A percentile compares a stretch with the other conserved stretches of the same genome.
Evolutionary conservation across 2,797 vertebrate species (phyloP).

Genomic region (Petrocephalus schoutedeni): DNA sequence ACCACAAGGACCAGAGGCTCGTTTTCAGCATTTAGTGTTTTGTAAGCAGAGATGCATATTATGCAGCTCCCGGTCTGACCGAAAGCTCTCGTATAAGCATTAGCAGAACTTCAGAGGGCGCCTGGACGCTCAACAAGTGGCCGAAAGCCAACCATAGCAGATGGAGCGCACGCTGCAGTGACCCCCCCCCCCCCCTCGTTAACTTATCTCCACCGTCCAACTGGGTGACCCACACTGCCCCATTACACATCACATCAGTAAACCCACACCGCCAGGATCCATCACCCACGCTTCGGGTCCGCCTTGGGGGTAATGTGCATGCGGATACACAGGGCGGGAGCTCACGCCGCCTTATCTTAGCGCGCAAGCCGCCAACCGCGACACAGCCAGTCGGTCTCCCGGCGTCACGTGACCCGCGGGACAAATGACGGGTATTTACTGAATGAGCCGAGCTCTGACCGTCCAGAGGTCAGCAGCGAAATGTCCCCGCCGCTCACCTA

Average conservation of each 20-base stretch:
- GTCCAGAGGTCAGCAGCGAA: neutral
- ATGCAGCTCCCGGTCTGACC: neutral
- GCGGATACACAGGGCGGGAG: slow-evolving; percentile 20
- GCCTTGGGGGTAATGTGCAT: neutral
- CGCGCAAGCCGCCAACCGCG: slow-evolving; percentile 22
- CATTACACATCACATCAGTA: neutral
- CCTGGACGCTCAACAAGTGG: neutral
- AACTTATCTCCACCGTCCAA: neutral
- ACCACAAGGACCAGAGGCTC: neutral
- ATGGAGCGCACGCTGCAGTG: neutral
- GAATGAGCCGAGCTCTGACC: neutral
- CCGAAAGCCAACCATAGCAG: neutral
- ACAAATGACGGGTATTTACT: neutral
- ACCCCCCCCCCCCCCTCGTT: neutral
- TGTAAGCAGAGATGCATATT: neutral
- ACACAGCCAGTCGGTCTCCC: neutral
- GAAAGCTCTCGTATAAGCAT: neutral
- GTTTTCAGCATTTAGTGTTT: neutral
- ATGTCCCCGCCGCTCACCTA: neutral
- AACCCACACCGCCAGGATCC: neutral
- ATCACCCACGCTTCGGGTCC: neutral
- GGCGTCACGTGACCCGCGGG: slow-evolving; percentile 8
- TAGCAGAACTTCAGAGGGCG: neutral
- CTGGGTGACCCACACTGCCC: neutral
- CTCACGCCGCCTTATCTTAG: slow-evolving; percentile 45